Evolutionary conservation across 2,888 invertebrate species (phyloP), one percentile per base, ranked within the genome.

Genomic region (Platypus cylindrus): DNA sequence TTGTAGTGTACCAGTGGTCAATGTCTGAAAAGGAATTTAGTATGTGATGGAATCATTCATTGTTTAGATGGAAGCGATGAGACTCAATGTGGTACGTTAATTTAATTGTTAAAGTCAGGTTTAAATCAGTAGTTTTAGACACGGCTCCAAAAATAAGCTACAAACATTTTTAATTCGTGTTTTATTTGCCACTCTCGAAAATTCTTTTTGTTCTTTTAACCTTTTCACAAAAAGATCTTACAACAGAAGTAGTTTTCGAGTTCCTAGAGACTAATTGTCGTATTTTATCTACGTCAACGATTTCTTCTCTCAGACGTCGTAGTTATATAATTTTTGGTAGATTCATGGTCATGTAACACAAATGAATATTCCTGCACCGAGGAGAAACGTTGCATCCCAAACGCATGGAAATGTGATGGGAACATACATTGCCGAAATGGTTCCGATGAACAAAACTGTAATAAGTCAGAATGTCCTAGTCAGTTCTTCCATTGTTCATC

Each of bases 41-140:
- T 74, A 0, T 76, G 75, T 48, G 73, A 76, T 52, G 71, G 70
- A 12, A 71, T 73, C 34, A 52, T 63, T 3, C 71, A 75, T 45
- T 76, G 75, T 47, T 64, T 66, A 29, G 74, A 75, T 49, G 69
- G 70, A 18, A 69, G 66, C 41, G 75, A 76, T 50, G 76, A 76
- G 58, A 47, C 52, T 5, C 57, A 64, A 37, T 74, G 74, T 50
- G 61, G 67, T 67, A 58, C 59, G 61, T 59, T n/a, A n/a, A n/a
- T n/a, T n/a, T n/a, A n/a, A n/a, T n/a, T n/a, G 26, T 32, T 9
- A 9, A 9, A 14, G 11, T 26, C 28, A 17, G n/a, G n/a, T 5
- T 22, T 9, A 22, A 9, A 7, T 9, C 22, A 22, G 22, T 22
- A 22, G 9, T 8, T 22, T 22, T 22, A 22, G 22, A 7, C 7